Evolutionary conservation across 2,113 vertebrate species (phyloP), one percentile per base, ranked within the genome.

Genomic region (Anguilla rostrata): DNA sequence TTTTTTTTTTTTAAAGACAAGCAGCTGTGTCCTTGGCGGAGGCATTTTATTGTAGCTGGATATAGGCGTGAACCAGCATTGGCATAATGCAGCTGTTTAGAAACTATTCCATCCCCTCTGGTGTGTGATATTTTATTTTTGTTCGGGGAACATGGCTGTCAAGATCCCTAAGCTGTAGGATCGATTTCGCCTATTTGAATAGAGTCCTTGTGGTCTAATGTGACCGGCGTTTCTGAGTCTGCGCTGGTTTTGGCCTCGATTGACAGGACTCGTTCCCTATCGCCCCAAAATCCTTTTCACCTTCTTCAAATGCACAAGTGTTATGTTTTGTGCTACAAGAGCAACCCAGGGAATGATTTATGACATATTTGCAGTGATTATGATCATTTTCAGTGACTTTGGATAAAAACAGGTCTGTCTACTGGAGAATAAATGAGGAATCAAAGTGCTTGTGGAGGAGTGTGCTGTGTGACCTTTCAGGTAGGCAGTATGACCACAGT

Each of bases 401-500:
- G 60, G 60, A 63, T 63, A 1, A 20, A 63, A 26, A 63, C 18
- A 66, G 22, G 60, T 26, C 22, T 3, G 20, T 66, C 2, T 66
- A 26, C 22, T 53, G 60, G 22, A 66, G 22, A 66, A 22, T 26
- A n/a, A 75, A 75, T 75, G 9, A 75, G n/a, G 26, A 75, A 75
- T 75, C 20, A 34, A 34, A 75, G n/a, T 34, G 12, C 71, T 34
- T 26, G 26, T 75, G 71, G 71, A 75, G 26, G n/a, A 29, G 71
- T 75, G n/a, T 75, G 26, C n/a, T 75, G 26, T 75, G 71, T 75
- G 71, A 75, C 71, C 71, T 75, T 75, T 75, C 71, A 34, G 71
- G 20, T 2, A 71, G 63, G 22, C 71, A 29, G 3, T 34, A 22
- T 75, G n/a, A n/a, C 71, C 26, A 75, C 60, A 75, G 6, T 12